Conservation (phyloP, 2,888 invertebrate species). For the Melipona bicolor region DNA sequence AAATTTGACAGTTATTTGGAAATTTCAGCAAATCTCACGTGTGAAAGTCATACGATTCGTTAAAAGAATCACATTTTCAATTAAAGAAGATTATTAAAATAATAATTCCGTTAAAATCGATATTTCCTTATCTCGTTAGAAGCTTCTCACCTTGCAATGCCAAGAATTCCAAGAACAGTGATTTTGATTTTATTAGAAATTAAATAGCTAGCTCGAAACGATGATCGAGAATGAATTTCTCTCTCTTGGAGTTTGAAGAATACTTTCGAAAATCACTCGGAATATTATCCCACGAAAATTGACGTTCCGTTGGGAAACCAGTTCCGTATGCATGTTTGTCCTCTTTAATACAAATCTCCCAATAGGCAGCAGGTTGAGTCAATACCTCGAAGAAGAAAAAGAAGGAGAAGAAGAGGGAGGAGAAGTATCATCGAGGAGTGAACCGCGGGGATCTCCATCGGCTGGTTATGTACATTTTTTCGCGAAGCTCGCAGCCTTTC, state of each 20-base stretch:
- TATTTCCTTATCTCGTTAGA: too few species aligned
- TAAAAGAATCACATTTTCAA: neutral
- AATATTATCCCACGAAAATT: too few species aligned
- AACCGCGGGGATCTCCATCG: constrained; percentile 43
- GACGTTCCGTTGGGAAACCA: neutral
- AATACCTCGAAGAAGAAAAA: constrained; percentile 43
- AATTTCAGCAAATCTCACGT: neutral
- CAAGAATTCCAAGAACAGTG: too few species aligned
- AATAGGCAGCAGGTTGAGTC: constrained; percentile 8
- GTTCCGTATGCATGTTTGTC: neutral
- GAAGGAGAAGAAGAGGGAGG: constrained; percentile 31
- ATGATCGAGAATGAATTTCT: neutral
- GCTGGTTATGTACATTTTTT: constrained; percentile 44
- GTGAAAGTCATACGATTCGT: neutral
- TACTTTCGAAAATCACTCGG: too few species aligned
- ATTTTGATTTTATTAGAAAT: neutral
- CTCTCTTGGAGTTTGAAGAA: neutral
- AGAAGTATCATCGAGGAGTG: constrained; percentile 47
- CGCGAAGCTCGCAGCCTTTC: constrained; percentile 20
- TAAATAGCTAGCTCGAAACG: neutral
- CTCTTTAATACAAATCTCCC: neutral
- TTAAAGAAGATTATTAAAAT: neutral
- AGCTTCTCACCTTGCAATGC: too few species aligned
- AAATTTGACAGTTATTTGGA: too few species aligned
- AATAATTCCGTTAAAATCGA: neutral